Base-by-base conservation (phyloP, 92 coral and sea anemone species). In the Epizoanthus stellaris region DNA sequence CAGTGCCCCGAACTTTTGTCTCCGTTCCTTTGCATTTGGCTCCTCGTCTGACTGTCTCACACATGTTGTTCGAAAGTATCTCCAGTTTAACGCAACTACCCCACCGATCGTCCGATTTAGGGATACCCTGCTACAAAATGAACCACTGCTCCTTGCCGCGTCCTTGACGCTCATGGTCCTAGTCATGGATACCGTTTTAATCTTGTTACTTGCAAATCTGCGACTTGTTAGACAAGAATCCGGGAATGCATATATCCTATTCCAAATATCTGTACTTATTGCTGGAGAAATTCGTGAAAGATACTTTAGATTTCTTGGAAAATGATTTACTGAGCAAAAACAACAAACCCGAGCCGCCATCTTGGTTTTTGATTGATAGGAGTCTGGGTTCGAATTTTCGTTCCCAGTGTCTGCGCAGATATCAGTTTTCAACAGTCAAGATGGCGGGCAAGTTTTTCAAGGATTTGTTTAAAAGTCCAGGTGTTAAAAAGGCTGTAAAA, bases 401-500 rank as follows among this genome's bases (percentile, higher is more conserved):
- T 43, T 79, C 83, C 83, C 72, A 79, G 83, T 62, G 14, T 45
- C 10, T 64, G 42, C 34, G 34, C 43, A 23, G 9, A 15, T 52
- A 52, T n/a, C n/a, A n/a, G n/a, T 21, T 17, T 79, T 64, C 14
- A 42, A 4, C 49, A 68, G 64, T 76, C 91, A 94, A 91, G 82
- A 94, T 94, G 98, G 98, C 98, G 93, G 90, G 89, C 17, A 86
- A 89, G 56, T 71, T 91, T n/a, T 36, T 86, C 3, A 82, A 70
- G n/a, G 88, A 90, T 60, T 75, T 90, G 30, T 90, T 90, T 65
- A 82, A 83, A 20, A 92, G 89, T 73, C 95, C 94, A 9, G 52
- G 85, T 9, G 61, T 94, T 3, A 90, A 94, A 68, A 88, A 81
- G 63, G 98, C 90, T 30, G 95, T 90, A 17, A 86, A 92, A 39